Percentiles rank a stretch among this genome's conserved stretches.
Conservation (phyloP, 2,888 invertebrate species). For the Pheosia tremula region DNA sequence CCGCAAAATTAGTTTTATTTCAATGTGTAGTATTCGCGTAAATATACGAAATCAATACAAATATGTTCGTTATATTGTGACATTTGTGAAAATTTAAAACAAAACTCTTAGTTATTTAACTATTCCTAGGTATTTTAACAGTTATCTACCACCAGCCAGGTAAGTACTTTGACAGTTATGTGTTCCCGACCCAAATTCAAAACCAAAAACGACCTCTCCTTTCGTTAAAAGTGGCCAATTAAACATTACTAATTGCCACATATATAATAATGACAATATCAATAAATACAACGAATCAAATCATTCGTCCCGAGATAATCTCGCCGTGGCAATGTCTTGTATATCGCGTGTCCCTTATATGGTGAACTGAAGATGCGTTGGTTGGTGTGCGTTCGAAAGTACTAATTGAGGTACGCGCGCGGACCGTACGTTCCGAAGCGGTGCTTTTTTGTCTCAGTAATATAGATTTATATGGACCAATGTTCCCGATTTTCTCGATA, state of each 20-base stretch:
- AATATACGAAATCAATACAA: too few species aligned
- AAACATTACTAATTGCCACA: background rate
- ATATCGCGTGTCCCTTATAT: slow-evolving; percentile 25
- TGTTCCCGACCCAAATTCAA: background rate
- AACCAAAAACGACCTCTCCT: background rate
- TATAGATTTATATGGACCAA: slow-evolving; percentile 23
- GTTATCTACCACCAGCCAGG: background rate
- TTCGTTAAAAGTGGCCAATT: background rate
- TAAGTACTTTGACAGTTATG: too few species aligned
- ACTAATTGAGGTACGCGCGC: slow-evolving; percentile 69
- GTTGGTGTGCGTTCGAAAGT: slow-evolving; percentile 75
- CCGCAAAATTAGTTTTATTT: too few species aligned
- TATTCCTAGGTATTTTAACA: too few species aligned
- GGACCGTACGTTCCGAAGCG: slow-evolving; percentile 31
- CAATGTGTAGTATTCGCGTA: too few species aligned
- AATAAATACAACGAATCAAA: slow-evolving; percentile 2
- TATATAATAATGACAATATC: background rate
- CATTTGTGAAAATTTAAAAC: too few species aligned
- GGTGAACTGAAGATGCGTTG: slow-evolving; percentile 64
- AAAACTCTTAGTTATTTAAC: too few species aligned
- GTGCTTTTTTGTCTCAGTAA: slow-evolving; percentile 38
- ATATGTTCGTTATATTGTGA: too few species aligned
- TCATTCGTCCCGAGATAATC: slow-evolving; percentile 3
- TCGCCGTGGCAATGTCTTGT: background rate
- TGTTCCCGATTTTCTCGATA: slow-evolving; percentile 38